phyloP scores from a whole-genome alignment of 2,113 vertebrate species.

The Rhinopomastus cyanomelas region DNA sequence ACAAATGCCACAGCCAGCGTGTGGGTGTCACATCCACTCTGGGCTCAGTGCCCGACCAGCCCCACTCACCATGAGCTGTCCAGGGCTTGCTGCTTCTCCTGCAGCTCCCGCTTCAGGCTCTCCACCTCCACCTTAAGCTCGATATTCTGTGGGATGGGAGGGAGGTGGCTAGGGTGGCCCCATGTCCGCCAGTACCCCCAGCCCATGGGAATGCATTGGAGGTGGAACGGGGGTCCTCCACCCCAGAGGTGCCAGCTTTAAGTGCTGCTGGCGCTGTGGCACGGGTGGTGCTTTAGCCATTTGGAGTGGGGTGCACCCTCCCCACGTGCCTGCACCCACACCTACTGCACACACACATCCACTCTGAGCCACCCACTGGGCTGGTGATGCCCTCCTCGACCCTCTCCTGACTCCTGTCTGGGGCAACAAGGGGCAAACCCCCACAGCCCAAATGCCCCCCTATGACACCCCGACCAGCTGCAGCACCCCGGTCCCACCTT shows the following conservation, averaged over 20 bases:
- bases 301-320: background rate
- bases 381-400: rapidly evolving
- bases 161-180: background rate
- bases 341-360: background rate
- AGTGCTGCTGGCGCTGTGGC: background rate
- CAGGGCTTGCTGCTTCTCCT: conserved; percentile 85
- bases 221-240: background rate
- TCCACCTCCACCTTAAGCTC: conserved; percentile 94
- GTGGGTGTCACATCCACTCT: rapidly evolving
- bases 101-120: conserved; percentile 91
- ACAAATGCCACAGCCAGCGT: rapidly evolving
- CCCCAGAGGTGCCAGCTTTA: rapidly evolving
- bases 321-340: background rate
- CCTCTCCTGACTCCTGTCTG: rapidly evolving
- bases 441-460: background rate
- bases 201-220: background rate
- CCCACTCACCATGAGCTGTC: conserved; percentile 83
- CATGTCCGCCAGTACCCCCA: rapidly evolving
- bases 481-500: no score
- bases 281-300: background rate
- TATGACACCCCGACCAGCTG: background rate
- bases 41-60: rapidly evolving
- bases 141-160: conserved; percentile 81
- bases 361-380: rapidly evolving
- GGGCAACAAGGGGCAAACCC: background rate